A percentile compares a stretch with the other conserved stretches of the same genome.
Evolutionary conservation across 2,113 vertebrate genomes (phyloP).

Genomic region (Hippocampus barbouri): DNA sequence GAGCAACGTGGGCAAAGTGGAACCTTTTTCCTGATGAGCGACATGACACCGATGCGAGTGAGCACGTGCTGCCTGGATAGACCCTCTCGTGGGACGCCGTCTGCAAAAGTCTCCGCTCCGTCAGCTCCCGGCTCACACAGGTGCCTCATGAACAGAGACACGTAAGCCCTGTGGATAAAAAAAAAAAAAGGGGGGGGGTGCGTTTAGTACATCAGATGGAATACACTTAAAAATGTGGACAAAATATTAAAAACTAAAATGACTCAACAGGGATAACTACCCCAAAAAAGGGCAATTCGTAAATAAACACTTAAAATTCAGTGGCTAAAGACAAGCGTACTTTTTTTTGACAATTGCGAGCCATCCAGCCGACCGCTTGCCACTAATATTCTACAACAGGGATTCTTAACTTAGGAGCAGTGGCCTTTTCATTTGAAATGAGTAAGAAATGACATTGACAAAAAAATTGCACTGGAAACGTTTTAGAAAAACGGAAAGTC

Average conservation of each 20-base stretch:
- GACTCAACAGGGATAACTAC: no score
- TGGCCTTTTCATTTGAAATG: no score
- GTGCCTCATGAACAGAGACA: constrained; percentile 96
- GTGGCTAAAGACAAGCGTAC: no score
- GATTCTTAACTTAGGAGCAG: no score
- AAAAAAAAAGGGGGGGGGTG: neutral
- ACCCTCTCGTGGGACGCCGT: constrained; percentile 94
- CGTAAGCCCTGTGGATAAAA: constrained; percentile 80
- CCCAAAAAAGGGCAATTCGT: no score
- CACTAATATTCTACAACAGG: no score
- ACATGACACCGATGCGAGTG: constrained; percentile 98
- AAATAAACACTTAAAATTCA: no score
- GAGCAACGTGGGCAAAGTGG: neutral
- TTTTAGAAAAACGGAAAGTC: no score
- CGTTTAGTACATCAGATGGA: neutral
- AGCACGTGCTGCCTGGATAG: constrained; percentile 94
- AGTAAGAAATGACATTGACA: no score
- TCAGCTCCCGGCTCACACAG: constrained; percentile 96
- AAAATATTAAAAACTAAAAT: neutral
- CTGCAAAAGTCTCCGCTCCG: constrained; percentile 95
- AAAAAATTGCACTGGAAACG: no score
- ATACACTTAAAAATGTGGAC: neutral
- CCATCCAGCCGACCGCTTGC: no score
- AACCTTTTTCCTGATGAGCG: constrained; percentile 96
- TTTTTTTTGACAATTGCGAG: no score